Percentiles rank a stretch among this genome's conserved stretches.
These are phyloP conservation scores for Tenebrio molitor DNA, from an alignment of 1,140 invertebrate species.

Conservation along the genomic window DNA sequence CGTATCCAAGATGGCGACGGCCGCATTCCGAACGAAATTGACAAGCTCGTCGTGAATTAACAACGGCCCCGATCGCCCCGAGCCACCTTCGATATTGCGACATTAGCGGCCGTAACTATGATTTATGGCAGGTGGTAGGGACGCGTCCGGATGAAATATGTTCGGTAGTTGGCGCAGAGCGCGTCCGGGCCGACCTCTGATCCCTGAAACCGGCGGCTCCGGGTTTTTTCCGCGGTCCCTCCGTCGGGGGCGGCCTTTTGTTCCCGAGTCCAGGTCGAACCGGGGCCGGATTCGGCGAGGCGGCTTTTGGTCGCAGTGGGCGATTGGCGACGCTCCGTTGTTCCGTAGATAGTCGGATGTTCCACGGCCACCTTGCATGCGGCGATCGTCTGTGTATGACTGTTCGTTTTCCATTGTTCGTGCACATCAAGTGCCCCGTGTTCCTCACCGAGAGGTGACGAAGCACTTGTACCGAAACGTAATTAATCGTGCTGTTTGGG, in stretches of 20 bases:
- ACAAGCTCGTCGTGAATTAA: conserved; percentile 31
- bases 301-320: conserved; percentile 46
- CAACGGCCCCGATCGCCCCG: conserved; percentile 16
- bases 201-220: background rate
- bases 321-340: conserved; percentile 47
- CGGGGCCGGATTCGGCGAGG: conserved; percentile 33
- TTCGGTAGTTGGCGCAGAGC: conserved; percentile 38
- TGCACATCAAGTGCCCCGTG: conserved; percentile 7
- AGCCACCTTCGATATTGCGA: conserved; percentile 40
- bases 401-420: conserved; percentile 41
- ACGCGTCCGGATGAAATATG: conserved; percentile 27
- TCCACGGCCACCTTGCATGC: conserved; percentile 44
- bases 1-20: conserved; percentile 7
- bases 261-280: background rate
- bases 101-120: conserved; percentile 43
- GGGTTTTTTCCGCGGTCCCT: conserved; percentile 18
- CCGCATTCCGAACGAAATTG: conserved; percentile 25
- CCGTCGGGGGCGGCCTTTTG: background rate
- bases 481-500: conserved; percentile 44
- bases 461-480: conserved; percentile 26
- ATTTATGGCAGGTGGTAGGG: conserved; percentile 33
- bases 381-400: conserved; percentile 44
- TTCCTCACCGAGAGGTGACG: conserved; percentile 38
- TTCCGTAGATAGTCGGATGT: conserved; percentile 28
- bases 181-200: conserved; percentile 20